A percentile compares a stretch with the other conserved stretches of the same genome.
These are phyloP conservation scores for Bovichtus diacanthus DNA, from an alignment of 2,797 vertebrate genomes.

Conservation along the genomic window DNA sequence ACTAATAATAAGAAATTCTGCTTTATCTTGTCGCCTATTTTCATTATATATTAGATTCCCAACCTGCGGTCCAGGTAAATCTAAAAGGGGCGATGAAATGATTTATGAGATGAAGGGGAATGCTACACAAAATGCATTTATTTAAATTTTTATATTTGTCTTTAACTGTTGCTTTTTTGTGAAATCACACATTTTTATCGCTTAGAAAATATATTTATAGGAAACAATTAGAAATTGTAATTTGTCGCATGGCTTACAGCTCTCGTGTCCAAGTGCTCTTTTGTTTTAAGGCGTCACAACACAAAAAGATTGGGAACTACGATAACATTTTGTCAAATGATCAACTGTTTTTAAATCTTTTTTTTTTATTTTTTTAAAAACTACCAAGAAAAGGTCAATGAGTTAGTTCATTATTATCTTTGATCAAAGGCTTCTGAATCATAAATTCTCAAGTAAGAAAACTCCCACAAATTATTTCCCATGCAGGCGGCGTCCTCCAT, in stretches of 20 bases:
- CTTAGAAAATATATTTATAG: neutral
- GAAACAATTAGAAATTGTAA: neutral
- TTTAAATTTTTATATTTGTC: neutral
- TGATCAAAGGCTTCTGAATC: conserved; percentile 1
- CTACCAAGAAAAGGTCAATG: neutral
- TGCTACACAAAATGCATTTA: neutral
- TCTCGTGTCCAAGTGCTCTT: neutral
- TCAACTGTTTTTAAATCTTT: neutral
- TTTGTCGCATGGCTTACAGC: neutral
- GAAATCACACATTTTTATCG: neutral
- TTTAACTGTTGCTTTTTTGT: neutral
- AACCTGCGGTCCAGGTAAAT: neutral
- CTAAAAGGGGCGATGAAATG: neutral
- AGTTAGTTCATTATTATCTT: neutral
- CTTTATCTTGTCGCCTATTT: neutral
- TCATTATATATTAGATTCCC: neutral
- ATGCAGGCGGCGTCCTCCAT: conserved; percentile 40
- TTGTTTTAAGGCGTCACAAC: neutral
- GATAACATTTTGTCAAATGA: neutral
- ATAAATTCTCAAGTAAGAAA: conserved; percentile 12
- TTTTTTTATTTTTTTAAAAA: neutral
- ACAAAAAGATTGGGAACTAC: neutral
- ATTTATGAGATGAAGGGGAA: neutral
- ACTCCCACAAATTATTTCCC: conserved; percentile 34
- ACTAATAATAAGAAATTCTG: neutral